Base-by-base conservation (phyloP, 2,888 invertebrate species). In the Pammene aurita region DNA sequence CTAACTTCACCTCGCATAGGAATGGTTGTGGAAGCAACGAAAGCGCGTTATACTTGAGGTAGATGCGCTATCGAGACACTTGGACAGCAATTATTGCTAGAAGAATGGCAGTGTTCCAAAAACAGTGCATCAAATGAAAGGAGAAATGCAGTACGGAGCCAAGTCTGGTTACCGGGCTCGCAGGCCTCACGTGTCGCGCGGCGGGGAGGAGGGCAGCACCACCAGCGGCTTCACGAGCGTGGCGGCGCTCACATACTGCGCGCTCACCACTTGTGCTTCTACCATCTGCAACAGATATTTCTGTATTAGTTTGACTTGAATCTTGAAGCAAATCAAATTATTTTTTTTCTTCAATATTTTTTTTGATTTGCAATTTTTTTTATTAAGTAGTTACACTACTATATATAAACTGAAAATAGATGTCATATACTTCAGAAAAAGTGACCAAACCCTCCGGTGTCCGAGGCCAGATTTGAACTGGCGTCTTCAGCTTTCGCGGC, bases 201-300 rank as follows among this genome's bases (percentile, higher is more conserved):
- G 48, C 56, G 56, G 46, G 34, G 42, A 4, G 2, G 44, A n/a
- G n/a, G 81, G 84, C 70, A 95, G 95, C 68, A 96, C 95, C 64
- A 95, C 95, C 55, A 95, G 94, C 1, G 95, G 95, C 83, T 95
- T 95, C 58, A 95, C 94, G 70, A 95, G 89, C 70, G 94, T 90
- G 56, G 94, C 90, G 41, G 94, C 90, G 81, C 94, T 93, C 70
- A 94, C 88, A 86, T 95, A 95, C 88, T 95, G 95, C 74, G 95
- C 94, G 85, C 94, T 94, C 73, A 95, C 89, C 80, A 94, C 89
- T 69, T 94, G 94, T 0, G 89, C 88, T 73, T 90, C 91, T 50
- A 92, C 87, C 87, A 92, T 90, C 93, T 92, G 73, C 14, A 61
- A 42, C 26, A 26, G 26, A 26, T 26, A 26, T 26, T 26, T 2